These are phyloP conservation scores for Drosophila littoralis DNA, from an alignment of 1,140 invertebrate species.

Conservation along the genomic window DNA sequence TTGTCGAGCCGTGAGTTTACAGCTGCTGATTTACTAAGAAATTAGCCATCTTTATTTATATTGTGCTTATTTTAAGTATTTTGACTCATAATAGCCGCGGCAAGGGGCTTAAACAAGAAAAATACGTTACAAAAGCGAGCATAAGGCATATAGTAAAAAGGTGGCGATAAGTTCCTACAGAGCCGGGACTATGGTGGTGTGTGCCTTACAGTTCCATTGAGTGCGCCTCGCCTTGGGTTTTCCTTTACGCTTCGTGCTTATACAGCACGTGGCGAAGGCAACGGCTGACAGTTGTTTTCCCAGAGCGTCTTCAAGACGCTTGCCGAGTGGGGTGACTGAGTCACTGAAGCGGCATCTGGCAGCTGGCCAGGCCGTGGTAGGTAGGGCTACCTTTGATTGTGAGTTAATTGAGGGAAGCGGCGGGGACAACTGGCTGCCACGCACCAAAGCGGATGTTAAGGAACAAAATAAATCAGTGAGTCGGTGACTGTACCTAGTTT, in stretches of 20 bases:
- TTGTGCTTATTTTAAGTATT: background rate
- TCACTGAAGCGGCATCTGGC: slow-evolving; percentile 55
- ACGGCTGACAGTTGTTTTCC: slow-evolving; percentile 78
- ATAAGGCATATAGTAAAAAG: slow-evolving; percentile 20
- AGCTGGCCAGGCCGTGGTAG: slow-evolving; percentile 40
- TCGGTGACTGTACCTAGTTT: slow-evolving; percentile 34
- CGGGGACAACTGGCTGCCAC: slow-evolving; percentile 52
- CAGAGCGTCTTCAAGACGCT: slow-evolving; percentile 80
- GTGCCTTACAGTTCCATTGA: slow-evolving; percentile 72
- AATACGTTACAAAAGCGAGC: slow-evolving; percentile 65
- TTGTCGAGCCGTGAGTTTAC: too few species aligned
- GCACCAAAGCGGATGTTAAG: slow-evolving; percentile 61
- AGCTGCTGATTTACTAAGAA: too few species aligned
- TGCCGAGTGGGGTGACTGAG: slow-evolving; percentile 61
- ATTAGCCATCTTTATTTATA: too few species aligned
- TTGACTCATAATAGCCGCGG: background rate
- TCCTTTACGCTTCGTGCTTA: slow-evolving; percentile 39
- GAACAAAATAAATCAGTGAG: slow-evolving; percentile 56
- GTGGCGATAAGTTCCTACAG: slow-evolving; percentile 25
- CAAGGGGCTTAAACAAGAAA: slow-evolving; percentile 16
- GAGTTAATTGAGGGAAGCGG: slow-evolving; percentile 60
- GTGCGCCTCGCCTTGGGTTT: slow-evolving; percentile 45
- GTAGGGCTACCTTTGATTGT: slow-evolving; percentile 63
- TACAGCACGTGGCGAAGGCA: slow-evolving; percentile 56
- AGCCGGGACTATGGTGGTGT: slow-evolving; percentile 27